Conservation (phyloP, 2,797 vertebrate species). For the Aratinga solstitialis region DNA sequence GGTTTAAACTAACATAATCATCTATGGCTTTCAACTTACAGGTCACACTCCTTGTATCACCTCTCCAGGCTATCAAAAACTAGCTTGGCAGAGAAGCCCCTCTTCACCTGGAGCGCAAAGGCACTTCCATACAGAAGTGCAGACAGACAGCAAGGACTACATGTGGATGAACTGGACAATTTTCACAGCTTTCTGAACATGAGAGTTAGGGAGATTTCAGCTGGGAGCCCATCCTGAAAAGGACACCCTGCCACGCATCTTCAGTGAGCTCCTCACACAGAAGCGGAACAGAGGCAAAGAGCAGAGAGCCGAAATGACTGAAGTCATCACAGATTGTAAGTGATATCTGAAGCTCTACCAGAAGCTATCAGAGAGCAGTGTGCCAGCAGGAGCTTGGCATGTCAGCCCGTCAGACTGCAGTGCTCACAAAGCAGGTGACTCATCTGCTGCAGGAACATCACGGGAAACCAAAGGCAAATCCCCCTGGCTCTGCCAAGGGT, state of each 20-base stretch:
- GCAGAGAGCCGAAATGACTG: not conserved
- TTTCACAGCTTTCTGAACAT: not conserved
- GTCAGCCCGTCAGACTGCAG: not conserved
- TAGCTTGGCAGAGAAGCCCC: not conserved
- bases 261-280: not conserved
- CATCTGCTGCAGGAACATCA: not conserved
- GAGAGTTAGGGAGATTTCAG: not conserved
- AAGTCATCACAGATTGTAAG: not conserved
- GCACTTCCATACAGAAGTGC: not conserved
- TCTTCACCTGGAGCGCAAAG: not conserved
- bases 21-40: not conserved
- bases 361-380: not conserved
- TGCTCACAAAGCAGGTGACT: not conserved
- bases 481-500: not conserved
- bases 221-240: not conserved
- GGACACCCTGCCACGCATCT: not conserved
- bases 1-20: not conserved
- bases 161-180: not conserved
- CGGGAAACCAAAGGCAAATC: not conserved
- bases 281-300: not conserved
- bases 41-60: rapidly evolving
- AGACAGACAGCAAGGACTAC: not conserved
- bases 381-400: not conserved
- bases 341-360: not conserved
- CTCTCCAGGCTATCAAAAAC: not conserved